A percentile compares a stretch with the other conserved stretches of the same genome.
These are phyloP conservation scores for Pachydiplax longipennis DNA, from an alignment of 2,888 invertebrate species.

Conservation along the genomic window DNA sequence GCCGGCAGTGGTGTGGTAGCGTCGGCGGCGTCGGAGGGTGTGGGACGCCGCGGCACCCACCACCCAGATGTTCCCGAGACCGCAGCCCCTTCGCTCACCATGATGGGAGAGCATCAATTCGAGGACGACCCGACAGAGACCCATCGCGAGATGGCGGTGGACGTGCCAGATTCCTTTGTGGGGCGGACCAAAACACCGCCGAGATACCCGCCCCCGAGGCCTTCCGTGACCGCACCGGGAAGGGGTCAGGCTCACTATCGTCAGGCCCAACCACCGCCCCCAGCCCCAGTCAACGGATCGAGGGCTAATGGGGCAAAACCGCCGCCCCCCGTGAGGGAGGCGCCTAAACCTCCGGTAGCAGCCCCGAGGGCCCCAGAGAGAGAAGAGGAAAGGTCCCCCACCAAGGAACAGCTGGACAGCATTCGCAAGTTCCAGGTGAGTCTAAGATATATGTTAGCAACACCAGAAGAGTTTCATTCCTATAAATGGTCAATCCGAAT, in stretches of 20 bases:
- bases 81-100: background rate
- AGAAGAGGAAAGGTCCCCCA: conserved; percentile 65
- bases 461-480: no score
- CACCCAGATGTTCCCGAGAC: background rate
- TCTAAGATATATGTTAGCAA: background rate
- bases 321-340: conserved; percentile 65
- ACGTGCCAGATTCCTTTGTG: conserved; percentile 94
- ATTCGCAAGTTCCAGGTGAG: conserved; percentile 92
- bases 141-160: conserved; percentile 98
- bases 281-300: conserved; percentile 3
- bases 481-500: no score
- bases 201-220: conserved; percentile 84
- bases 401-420: conserved; percentile 88
- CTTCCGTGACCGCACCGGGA: conserved; percentile 57
- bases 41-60: background rate
- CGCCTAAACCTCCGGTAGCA: conserved; percentile 50
- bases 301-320: conserved; percentile 65
- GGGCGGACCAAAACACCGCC: conserved; percentile 91
- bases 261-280: conserved; percentile 50
- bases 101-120: conserved; percentile 11
- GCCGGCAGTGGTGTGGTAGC: background rate
- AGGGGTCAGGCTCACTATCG: conserved; percentile 72
- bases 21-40: background rate
- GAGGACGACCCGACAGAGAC: background rate
- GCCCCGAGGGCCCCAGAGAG: conserved; percentile 50